Evolutionary conservation across 2,113 vertebrate species (phyloP).

Genomic region (Tragelaphus imberbis): DNA sequence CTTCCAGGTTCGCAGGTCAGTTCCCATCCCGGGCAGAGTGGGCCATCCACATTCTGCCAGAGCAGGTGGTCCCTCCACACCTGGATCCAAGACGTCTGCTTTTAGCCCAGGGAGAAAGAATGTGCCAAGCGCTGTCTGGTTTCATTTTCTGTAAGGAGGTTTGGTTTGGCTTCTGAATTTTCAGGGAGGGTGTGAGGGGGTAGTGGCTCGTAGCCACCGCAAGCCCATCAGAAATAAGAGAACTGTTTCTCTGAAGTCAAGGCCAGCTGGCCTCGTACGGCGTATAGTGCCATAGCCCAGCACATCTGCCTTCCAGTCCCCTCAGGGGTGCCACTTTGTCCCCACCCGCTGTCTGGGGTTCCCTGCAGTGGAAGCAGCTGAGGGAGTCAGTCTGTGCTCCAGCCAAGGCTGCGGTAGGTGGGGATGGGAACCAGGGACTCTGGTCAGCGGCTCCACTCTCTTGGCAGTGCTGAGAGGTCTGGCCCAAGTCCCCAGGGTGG

Average conservation of each 20-base stretch:
- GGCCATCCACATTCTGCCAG: neutral
- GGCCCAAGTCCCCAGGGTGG: neutral
- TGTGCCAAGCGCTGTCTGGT: neutral
- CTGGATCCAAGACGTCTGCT: neutral
- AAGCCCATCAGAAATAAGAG: neutral
- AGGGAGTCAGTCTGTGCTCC: neutral
- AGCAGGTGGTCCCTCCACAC: neutral
- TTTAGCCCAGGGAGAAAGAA: neutral
- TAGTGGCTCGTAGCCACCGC: neutral
- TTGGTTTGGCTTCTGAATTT: slow-evolving; percentile 15
- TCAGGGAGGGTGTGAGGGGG: neutral
- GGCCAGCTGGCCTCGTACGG: accelerated
- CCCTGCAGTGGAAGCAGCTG: neutral
- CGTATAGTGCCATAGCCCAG: neutral
- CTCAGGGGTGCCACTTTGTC: neutral
- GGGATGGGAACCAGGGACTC: neutral
- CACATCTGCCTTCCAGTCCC: too few species aligned
- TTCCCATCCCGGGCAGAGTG: neutral
- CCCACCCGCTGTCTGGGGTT: neutral
- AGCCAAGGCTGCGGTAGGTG: neutral
- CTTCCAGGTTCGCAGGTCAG: neutral
- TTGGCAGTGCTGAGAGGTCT: neutral
- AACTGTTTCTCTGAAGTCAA: neutral
- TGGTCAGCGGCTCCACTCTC: too few species aligned
- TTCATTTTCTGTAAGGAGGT: neutral